Base-by-base conservation (phyloP, 2,888 invertebrate species). In the Dolichopus griseipennis region DNA sequence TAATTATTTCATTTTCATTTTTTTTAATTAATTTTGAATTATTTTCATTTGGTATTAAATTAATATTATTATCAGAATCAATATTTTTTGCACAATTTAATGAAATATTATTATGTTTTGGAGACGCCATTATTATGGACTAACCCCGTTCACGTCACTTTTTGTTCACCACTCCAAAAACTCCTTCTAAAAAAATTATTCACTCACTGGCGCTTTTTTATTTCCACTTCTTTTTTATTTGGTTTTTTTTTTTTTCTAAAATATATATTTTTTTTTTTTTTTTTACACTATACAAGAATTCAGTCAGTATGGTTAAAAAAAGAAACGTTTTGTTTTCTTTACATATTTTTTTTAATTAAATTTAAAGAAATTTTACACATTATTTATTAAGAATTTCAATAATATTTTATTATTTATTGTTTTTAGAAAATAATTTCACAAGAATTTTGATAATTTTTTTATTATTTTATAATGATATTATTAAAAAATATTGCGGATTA, bases 91-190 rank as follows among this genome's bases (percentile, higher is more conserved):
- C 27, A 34, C 18, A 61, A 61, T 65, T 69, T 69, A 66, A 66
- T 64, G 27, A 65, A 27, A 27, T 27, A 63, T 61, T 66, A 66
- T 68, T 66, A 66, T 68, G 68, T 67, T 68, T 68, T 68, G 68
- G 68, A 65, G 69, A 69, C 69, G 69, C 69, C 69, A 69, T 69
- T 67, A 67, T 67, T 37, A 34, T 64, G 33, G 22, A 63, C 27
- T 22, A 18, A 63, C 27, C 68, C 65, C 64, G 66, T 66, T 66
- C 63, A 21, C 33, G 33, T 33, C 65, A 68, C 65, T 52, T 64
- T 33, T 41, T 62, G 65, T 62, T 41, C 68, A 66, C 64, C 64
- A 18, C 34, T 64, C 52, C 52, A 52, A 18, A 52, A 52, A 52
- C 52, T 52, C 52, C 52, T 52, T 18, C 52, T n/a, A 18, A 41